Base-by-base conservation (phyloP, 2,113 vertebrate species). In the Meles meles region DNA sequence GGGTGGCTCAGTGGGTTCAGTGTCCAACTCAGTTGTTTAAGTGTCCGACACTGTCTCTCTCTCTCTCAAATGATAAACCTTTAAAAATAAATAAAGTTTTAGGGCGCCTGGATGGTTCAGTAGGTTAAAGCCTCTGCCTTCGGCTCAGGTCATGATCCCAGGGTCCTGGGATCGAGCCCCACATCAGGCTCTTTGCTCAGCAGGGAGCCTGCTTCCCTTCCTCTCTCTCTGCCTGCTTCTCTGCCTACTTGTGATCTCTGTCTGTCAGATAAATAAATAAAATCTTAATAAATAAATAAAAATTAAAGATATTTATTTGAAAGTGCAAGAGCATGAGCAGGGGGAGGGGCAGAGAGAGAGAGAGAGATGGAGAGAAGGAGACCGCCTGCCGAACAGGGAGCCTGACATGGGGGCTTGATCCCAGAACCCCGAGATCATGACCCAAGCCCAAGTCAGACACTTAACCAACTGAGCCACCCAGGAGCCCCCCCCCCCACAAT, bases 401-500 rank as follows among this genome's bases (percentile, higher is more conserved):
- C 18, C 17, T 9, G 18, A 37, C 8, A 0, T 0, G 4, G 67
- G n/a, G n/a, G 67, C 67, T 69, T 0, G 34, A 69, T 69, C 34
- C 67, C 34, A 9, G 65, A 9, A n/a, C 34, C 65, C 34, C 1
- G 17, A 69, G 15, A 69, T 8, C 17, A 69, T 37, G 34, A 21
- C 67, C 17, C 20, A n/a, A 21, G 8, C 8, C n/a, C 9, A 69
- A 69, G 34, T n/a, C 67, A 15, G 18, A 69, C 67, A 69, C 18
- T 69, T 37, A 69, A 20, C 17, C 18, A 18, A 69, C 65, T 20
- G 7, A 69, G 18, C n/a, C 67, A 69, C 17, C 18, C 4, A 37
- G 67, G 34, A 4, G 8, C 34, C 67, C 34, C 47, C 31, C 4
- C 3, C 2, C 21, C 3, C 2, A 3, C 2, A 5, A 52, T 47